Evolutionary conservation across 2,797 vertebrate genomes (phyloP), one percentile per base, ranked within the genome.

Genomic region (Chromis chromis): DNA sequence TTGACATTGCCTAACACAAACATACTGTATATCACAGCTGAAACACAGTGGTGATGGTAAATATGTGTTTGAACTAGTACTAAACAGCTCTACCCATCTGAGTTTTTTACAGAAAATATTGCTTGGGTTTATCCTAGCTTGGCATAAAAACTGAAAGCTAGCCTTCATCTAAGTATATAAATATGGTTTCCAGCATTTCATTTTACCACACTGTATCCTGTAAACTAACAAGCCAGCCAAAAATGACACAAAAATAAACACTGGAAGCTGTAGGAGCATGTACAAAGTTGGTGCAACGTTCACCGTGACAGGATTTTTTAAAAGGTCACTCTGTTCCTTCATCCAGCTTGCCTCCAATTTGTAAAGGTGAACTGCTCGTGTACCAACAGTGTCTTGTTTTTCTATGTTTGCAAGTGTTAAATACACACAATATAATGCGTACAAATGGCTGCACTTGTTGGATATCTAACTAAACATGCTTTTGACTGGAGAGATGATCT

Each of bases 331-430:
- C 11, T 21, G 22, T 53, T 58, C 25, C 22, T 31, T 3, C 19
- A 6, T 58, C 6, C 46, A 48, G 58, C 22, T 42, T 12, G 25
- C 42, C 17, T 44, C 21, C 39, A 54, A 21, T 39, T 3, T 44
- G 16, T 40, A 62, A 53, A 56, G 33, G 11, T 16, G 49, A 44
- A 66, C 40, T 22, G 25, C 40, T 55, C 1, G 6, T 67, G 56
- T 17, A 16, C 42, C 40, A 17, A 55, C 8, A 56, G 2, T 14
- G 31, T 36, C 7, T 48, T 48, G 46, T 55, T 70, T n/a, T 77
- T 52, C 50, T 39, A 1, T 63, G 49, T 70, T 58, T 48, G 21
- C 39, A 53, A 27, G 74, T 52, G 42, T 61, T 65, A 36, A 16
- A 60, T 49, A 49, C 46, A 49, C 19, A 49, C 3, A n/a, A 21